Evolutionary conservation across 2,113 vertebrate genomes (phyloP).

Genomic region (Heterochromis multidens): DNA sequence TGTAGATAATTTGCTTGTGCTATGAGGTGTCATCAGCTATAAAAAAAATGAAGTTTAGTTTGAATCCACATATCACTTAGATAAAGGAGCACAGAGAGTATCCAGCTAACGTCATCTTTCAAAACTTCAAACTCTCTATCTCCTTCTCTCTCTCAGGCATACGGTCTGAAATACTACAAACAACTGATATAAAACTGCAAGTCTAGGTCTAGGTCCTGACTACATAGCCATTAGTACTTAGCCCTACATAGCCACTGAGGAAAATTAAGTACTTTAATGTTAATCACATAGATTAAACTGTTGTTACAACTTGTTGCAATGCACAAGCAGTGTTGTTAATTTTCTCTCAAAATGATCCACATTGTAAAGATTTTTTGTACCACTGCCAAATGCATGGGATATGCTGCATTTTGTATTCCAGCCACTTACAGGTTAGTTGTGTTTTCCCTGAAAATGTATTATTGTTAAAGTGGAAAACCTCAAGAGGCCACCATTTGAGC

Average conservation of each 20-base stretch:
- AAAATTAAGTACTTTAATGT: constrained; percentile 74
- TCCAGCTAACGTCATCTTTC: background rate
- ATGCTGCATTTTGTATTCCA: no score
- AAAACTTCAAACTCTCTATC: background rate
- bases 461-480: no score
- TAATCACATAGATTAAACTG: no score
- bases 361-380: background rate
- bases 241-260: no score
- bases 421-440: no score
- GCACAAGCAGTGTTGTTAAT: background rate
- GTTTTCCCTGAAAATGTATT: no score
- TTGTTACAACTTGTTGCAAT: background rate
- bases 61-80: background rate
- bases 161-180: constrained; percentile 72
- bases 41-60: background rate
- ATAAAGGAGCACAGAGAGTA: background rate
- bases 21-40: background rate
- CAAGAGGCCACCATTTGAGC: no score
- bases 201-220: constrained; percentile 86
- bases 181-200: constrained; percentile 76
- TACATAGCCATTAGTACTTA: constrained; percentile 69
- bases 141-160: constrained; percentile 37
- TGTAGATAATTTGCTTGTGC: background rate
- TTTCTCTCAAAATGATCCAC: background rate
- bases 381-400: no score